Evolutionary conservation across 1,140 invertebrate species (phyloP).

Genomic region (Zophobas atratus): DNA sequence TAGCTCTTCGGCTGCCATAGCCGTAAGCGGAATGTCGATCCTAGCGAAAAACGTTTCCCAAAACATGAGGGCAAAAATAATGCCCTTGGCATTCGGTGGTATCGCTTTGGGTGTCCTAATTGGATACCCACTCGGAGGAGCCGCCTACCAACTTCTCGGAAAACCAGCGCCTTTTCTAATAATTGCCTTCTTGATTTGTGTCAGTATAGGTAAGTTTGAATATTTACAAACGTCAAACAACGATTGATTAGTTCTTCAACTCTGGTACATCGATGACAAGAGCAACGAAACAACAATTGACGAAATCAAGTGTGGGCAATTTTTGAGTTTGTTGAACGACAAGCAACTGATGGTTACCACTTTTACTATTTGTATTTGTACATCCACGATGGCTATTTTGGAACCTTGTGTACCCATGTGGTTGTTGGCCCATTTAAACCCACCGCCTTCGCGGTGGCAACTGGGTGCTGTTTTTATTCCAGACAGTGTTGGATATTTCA

Average conservation of each 20-base stretch:
- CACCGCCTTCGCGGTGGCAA: conserved; percentile 84
- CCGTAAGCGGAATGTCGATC: conserved; percentile 81
- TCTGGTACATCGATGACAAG: conserved; percentile 46
- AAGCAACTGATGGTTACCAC: conserved; percentile 75
- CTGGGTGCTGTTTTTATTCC: conserved; percentile 87
- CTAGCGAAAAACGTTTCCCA: conserved; percentile 74
- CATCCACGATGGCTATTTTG: conserved; percentile 84
- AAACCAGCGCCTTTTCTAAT: conserved; percentile 83
- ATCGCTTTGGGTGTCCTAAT: conserved; percentile 84
- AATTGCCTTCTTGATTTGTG: conserved; percentile 75
- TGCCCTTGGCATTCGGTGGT: conserved; percentile 86
- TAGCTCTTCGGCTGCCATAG: conserved; percentile 86
- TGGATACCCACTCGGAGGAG: conserved; percentile 85
- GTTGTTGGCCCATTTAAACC: conserved; percentile 81
- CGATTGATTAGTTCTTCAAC: conserved; percentile 52
- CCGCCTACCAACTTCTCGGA: conserved; percentile 82
- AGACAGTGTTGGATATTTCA: conserved; percentile 85
- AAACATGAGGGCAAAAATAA: conserved; percentile 76
- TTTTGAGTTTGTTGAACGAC: conserved; percentile 73
- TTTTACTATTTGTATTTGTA: conserved; percentile 82
- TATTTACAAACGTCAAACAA: neutral
- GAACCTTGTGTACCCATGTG: conserved; percentile 89
- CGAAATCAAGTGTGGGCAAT: conserved; percentile 66
- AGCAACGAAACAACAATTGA: conserved; percentile 53
- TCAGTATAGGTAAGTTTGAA: conserved; percentile 70